These are phyloP conservation scores for Cephus spinipes DNA, from an alignment of 2,888 invertebrate species.

Conservation along the genomic window DNA sequence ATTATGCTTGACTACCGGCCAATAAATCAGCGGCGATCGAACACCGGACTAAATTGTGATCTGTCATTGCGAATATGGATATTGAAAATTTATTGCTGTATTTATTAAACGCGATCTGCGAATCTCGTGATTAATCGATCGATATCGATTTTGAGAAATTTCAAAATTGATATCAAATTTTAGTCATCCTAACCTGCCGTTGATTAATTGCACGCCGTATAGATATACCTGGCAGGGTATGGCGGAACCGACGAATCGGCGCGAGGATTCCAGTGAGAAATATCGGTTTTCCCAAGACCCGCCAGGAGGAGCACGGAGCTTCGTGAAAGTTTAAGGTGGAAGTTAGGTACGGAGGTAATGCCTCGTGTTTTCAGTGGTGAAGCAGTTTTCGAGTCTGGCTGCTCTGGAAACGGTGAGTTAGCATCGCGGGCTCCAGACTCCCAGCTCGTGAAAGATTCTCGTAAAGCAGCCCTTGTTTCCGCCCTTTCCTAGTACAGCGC, in stretches of 20 bases:
- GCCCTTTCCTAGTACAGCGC: conserved; percentile 6
- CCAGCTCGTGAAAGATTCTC: conserved; percentile 7
- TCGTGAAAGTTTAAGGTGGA: not conserved
- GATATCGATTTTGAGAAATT: not conserved
- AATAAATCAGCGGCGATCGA: not conserved
- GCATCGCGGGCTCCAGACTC: not conserved
- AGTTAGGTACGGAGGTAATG: not conserved
- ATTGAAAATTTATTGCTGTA: not conserved
- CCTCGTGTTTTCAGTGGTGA: not conserved
- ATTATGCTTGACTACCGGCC: not conserved
- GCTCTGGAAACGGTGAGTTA: not conserved
- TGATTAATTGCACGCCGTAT: not conserved
- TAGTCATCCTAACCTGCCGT: not conserved
- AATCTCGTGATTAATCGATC: not conserved
- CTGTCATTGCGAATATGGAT: not conserved
- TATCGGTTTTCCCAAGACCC: not conserved
- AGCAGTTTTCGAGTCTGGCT: not conserved
- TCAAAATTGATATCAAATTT: not conserved
- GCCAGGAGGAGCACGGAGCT: not conserved
- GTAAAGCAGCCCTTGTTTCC: conserved; percentile 6
- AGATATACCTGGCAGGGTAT: not conserved
- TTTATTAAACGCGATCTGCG: not conserved
- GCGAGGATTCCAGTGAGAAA: not conserved
- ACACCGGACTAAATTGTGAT: not conserved
- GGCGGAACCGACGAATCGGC: not conserved